A percentile compares a stretch with the other conserved stretches of the same genome.
Evolutionary conservation across 2,113 vertebrate genomes (phyloP).

Genomic region (Actenoides hombroni): DNA sequence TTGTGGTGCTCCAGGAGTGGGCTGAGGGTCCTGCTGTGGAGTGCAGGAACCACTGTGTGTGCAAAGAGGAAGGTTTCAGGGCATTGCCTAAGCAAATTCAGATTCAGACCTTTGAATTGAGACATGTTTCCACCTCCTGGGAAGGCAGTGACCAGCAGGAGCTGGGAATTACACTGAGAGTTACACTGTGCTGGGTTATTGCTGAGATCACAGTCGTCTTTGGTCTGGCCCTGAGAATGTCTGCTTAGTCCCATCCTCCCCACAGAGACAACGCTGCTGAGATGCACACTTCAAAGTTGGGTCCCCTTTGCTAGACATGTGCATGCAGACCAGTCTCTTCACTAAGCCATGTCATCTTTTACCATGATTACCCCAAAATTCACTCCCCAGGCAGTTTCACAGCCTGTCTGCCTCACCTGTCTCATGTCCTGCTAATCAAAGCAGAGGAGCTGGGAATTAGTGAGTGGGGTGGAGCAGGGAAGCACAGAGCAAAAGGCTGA

Average conservation of each 20-base stretch:
- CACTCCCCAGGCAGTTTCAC: neutral
- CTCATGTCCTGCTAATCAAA: neutral
- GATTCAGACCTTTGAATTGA: neutral
- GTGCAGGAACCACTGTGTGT: neutral
- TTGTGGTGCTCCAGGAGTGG: neutral
- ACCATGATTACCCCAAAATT: neutral
- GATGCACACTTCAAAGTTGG: neutral
- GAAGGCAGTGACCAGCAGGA: neutral
- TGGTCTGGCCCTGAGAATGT: neutral
- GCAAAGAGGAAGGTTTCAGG: neutral
- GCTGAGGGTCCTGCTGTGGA: neutral
- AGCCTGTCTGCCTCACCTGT: neutral
- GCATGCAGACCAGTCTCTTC: neutral
- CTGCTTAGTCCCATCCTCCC: neutral
- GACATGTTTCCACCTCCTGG: neutral
- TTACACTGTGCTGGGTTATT: neutral
- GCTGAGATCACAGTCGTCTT: rapidly evolving
- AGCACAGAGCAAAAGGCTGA: neutral
- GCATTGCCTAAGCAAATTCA: neutral
- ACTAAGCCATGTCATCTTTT: neutral
- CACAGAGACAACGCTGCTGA: neutral
- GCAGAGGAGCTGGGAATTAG: neutral
- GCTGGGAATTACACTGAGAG: neutral
- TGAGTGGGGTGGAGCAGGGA: neutral
- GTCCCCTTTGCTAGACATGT: neutral